Conservation (phyloP, 2,888 invertebrate genomes). For the Teinopalpus imperialis region DNA sequence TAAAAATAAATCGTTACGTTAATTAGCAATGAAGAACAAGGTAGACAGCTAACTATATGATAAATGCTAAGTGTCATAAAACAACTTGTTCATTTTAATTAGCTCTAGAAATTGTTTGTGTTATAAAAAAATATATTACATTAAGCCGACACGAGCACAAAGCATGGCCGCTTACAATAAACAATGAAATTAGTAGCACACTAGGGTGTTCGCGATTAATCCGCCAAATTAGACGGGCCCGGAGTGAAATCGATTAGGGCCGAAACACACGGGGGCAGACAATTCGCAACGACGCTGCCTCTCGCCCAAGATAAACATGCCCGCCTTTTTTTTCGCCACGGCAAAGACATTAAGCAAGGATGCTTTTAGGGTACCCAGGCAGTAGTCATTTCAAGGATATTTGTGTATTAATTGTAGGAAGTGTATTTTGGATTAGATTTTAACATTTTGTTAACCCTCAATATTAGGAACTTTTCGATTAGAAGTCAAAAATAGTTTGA, state of each 20-base stretch:
- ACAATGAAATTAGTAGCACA: slow-evolving; percentile 72
- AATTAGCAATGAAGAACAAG: too few species aligned
- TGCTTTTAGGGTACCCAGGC: slow-evolving; percentile 52
- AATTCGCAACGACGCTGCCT: slow-evolving; percentile 65
- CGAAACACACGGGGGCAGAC: slow-evolving; percentile 47
- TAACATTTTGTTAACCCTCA: too few species aligned
- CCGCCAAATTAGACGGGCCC: slow-evolving; percentile 76
- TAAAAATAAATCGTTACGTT: too few species aligned
- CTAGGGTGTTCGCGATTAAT: slow-evolving; percentile 79
- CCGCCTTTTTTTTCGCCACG: slow-evolving; percentile 71
- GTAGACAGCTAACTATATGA: too few species aligned
- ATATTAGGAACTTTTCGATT: too few species aligned
- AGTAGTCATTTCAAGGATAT: too few species aligned
- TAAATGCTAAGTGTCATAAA: too few species aligned
- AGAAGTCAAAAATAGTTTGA: too few species aligned
- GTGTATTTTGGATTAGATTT: too few species aligned
- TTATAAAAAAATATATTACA: neutral
- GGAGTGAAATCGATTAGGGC: slow-evolving; percentile 76
- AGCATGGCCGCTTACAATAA: slow-evolving; percentile 59
- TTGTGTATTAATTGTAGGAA: too few species aligned
- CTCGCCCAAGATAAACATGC: slow-evolving; percentile 79
- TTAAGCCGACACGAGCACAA: slow-evolving; percentile 38
- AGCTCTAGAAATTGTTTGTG: neutral
- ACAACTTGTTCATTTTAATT: too few species aligned
- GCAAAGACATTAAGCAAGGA: slow-evolving; percentile 81